phyloP scores from a whole-genome alignment of 2,888 invertebrate species.

The Fabriciana adippe region DNA sequence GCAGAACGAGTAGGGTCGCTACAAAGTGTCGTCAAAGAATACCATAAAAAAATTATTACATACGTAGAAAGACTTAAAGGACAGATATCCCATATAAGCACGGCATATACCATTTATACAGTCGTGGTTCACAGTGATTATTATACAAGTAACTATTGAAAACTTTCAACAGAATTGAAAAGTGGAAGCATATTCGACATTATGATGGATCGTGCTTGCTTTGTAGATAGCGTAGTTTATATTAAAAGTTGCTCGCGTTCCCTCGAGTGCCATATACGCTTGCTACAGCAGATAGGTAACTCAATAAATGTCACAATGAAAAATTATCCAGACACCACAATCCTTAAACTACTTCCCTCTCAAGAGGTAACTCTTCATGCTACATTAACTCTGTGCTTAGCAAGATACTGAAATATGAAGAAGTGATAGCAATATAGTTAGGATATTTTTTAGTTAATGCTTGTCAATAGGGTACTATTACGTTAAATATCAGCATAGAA shows the following conservation, averaged over 20 bases:
- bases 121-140: no score
- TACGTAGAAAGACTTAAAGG: no score
- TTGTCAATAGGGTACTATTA: not conserved
- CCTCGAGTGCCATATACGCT: conserved; percentile 34
- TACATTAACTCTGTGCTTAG: conserved; percentile 30
- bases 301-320: conserved; percentile 44
- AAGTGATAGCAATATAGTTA: conserved; percentile 6
- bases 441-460: not conserved
- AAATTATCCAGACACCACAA: conserved; percentile 36
- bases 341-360: conserved; percentile 22
- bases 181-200: conserved; percentile 16
- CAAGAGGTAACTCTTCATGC: conserved; percentile 23
- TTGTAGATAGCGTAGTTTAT: conserved; percentile 29
- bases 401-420: conserved; percentile 13
- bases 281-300: conserved; percentile 26
- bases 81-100: no score
- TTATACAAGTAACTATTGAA: not conserved
- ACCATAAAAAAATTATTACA: no score
- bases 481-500: no score
- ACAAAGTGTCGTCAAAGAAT: no score
- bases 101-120: no score
- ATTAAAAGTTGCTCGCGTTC: conserved; percentile 33
- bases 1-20: no score
- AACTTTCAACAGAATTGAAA: conserved; percentile 5
- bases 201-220: conserved; percentile 31